phyloP scores from a whole-genome alignment of 2,797 vertebrate species.

The Epinephelus malabaricus region DNA sequence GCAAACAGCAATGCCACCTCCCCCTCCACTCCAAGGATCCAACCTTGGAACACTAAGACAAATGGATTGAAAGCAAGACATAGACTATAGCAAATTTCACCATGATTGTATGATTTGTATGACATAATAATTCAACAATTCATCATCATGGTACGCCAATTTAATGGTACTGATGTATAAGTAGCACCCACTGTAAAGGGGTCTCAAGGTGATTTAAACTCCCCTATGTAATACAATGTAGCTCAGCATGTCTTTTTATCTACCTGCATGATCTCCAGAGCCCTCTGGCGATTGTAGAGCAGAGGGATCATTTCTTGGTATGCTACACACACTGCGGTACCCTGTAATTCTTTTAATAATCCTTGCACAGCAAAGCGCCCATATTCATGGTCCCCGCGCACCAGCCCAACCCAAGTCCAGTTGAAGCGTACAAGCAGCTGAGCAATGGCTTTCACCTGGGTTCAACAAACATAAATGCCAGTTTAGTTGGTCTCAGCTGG shows the following conservation, averaged over 20 bases:
- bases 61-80: background rate
- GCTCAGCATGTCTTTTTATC: background rate
- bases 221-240: background rate
- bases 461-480: background rate
- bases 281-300: constrained; percentile 76
- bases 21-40: background rate
- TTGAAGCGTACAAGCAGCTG: constrained; percentile 80
- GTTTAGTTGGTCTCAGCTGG: background rate
- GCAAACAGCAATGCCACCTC: background rate
- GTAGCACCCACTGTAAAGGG: background rate
- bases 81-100: background rate
- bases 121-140: background rate
- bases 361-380: constrained; percentile 84
- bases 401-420: constrained; percentile 85
- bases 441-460: constrained; percentile 84
- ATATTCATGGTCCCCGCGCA: constrained; percentile 84
- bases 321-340: constrained; percentile 80
- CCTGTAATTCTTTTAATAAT: constrained; percentile 79
- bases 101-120: background rate
- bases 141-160: background rate
- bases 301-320: constrained; percentile 85
- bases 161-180: background rate
- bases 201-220: background rate
- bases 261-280: constrained; percentile 81
- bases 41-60: background rate